Base-by-base conservation (phyloP, 1,140 invertebrate species). In the Chironomus striatipennis region DNA sequence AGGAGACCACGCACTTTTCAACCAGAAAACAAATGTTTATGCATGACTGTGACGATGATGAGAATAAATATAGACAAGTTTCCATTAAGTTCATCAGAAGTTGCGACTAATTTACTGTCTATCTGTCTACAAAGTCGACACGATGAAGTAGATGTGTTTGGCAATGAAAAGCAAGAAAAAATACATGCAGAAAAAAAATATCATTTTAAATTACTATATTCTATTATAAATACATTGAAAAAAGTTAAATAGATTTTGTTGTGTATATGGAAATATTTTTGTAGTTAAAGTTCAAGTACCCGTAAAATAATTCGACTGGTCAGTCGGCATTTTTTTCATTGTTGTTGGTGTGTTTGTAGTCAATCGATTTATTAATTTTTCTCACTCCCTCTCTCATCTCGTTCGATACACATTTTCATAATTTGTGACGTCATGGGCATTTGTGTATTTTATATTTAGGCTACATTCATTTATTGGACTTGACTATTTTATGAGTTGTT, bases 211-310 rank as follows among this genome's bases (percentile, higher is more conserved):
- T 34, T 34, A 34, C 24, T 34, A 34, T n/a, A 57, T 57, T 57
- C 47, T 57, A 15, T 34, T 47, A 47, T 57, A 57, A 57, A 57
- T n/a, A 57, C 47, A 57, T 10, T n/a, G 12, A 12, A n/a, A 47
- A 47, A 47, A 47, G 15, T 47, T 47, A 47, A 47, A 47, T 57
- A 57, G 47, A 57, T 57, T n/a, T 34, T 57, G 47, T 57, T 57
- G 47, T n/a, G 17, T 70, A 21, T 70, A 21, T 70, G 65, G 65
- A 70, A 70, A 57, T 18, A 70, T 70, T 70, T 21, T 70, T 20
- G 18, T 70, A 70, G 18, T 17, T 20, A 21, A 70, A 70, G 65
- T 70, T 70, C 65, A 70, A 70, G 65, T 70, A 70, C 65, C 65
- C 10, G 18, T 21, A 7, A 70, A 70, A 70, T 57, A n/a, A 57